These are phyloP conservation scores for Cosmia trapezina DNA, from an alignment of 2,888 invertebrate genomes.

Conservation along the genomic window DNA sequence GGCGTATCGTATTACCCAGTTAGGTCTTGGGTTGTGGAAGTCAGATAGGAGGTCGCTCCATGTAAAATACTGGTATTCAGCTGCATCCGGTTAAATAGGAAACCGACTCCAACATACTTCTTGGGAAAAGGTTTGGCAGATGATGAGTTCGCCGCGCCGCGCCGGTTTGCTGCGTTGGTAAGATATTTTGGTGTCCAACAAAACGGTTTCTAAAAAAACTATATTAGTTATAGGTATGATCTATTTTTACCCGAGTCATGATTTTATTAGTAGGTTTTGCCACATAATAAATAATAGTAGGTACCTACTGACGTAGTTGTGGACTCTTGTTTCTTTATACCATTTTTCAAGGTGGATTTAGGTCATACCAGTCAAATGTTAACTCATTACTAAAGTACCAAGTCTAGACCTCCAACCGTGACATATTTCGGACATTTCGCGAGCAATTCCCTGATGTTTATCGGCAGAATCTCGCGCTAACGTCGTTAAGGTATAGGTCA, in stretches of 20 bases:
- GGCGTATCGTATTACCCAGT: no score
- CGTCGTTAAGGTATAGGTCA: constrained; percentile 43
- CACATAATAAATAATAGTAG: no score
- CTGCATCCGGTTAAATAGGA: no score
- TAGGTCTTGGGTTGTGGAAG: no score
- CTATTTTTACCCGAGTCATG: background rate
- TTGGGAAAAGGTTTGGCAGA: no score
- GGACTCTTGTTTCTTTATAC: background rate
- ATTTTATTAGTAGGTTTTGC: background rate
- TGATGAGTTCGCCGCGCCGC: no score
- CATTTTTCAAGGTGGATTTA: background rate
- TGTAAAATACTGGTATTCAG: no score
- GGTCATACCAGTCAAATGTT: constrained; percentile 1
- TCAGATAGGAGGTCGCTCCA: no score
- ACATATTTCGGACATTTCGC: constrained; percentile 42
- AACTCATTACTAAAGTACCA: constrained; percentile 20
- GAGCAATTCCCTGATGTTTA: constrained; percentile 34
- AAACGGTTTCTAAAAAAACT: background rate
- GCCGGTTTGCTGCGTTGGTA: background rate
- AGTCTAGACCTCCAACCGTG: constrained; percentile 19
- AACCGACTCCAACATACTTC: no score
- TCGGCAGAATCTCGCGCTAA: constrained; percentile 31
- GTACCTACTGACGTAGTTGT: no score
- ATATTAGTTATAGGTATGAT: background rate
- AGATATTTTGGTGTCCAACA: background rate